phyloP scores from a whole-genome alignment of 2,797 vertebrate genomes.

The Acropternis orthonyx region DNA sequence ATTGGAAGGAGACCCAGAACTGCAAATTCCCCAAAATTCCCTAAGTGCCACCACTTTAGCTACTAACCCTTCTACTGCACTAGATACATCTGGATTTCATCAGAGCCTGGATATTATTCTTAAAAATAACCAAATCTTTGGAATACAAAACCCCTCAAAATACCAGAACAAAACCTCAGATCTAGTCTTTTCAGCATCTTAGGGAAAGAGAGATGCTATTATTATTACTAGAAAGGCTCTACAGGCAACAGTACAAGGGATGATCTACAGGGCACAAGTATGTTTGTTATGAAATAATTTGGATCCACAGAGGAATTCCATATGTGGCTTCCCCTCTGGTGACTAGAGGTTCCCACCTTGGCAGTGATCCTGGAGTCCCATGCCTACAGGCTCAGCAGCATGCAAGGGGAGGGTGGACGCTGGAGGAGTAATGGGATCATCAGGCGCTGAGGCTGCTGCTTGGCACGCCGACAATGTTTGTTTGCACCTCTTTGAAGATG shows the following conservation, averaged over 20 bases:
- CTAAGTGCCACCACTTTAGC: neutral
- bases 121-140: neutral
- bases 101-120: neutral
- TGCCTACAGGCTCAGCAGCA: slow-evolving; percentile 46
- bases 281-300: slow-evolving; percentile 44
- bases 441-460: slow-evolving; percentile 63
- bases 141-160: neutral
- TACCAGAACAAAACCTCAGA: neutral
- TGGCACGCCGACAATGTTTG: slow-evolving; percentile 80
- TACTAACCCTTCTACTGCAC: neutral
- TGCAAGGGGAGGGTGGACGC: slow-evolving; percentile 46
- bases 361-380: slow-evolving; percentile 53
- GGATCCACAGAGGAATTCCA: slow-evolving; percentile 54
- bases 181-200: neutral
- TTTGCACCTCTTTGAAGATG: slow-evolving; percentile 91
- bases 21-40: neutral
- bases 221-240: slow-evolving; percentile 8
- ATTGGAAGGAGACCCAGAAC: neutral
- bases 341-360: slow-evolving; percentile 61
- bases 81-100: slow-evolving; percentile 18
- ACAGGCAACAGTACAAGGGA: neutral
- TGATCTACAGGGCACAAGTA: neutral
- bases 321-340: slow-evolving; percentile 48
- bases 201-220: neutral
- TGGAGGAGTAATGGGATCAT: slow-evolving; percentile 60